Evolutionary conservation across 2,113 vertebrate species (phyloP), one percentile per base, ranked within the genome.

Genomic region (Amia ocellicauda): DNA sequence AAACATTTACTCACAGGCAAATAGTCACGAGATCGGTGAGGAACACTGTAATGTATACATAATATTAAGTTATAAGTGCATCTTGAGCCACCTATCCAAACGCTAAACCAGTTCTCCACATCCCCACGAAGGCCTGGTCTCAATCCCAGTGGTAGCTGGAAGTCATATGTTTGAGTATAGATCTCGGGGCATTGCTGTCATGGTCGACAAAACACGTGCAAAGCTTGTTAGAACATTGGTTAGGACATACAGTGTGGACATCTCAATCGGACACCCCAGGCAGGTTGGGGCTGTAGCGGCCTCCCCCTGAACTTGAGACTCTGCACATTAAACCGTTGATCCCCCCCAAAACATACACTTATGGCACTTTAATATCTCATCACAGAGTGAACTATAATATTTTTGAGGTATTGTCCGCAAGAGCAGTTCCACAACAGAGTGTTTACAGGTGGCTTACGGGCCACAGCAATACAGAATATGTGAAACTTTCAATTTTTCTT

Each of bases 401-500:
- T 26, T 49, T 40, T 74, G 75, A 77, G 75, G 75, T 74, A 72
- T 68, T 63, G 62, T 69, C 54, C 62, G 60, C 23, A 58, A 27
- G 31, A 60, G 24, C 17, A 26, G n/a, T 60, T 53, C 45, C 54
- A 66, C 52, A 45, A 36, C 29, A 62, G 53, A n/a, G 58, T 56
- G 63, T 57, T 74, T 66, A 60, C 72, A 19, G 41, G n/a, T n/a
- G n/a, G 45, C 43, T 56, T 23, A 22, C 17, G 54, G 26, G 10
- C 28, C 9, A 23, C 23, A 31, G 29, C 22, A 20, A 11, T 29
- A 73, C 60, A 17, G 16, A 28, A 58, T 36, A 3, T 3, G 50
- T 68, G 55, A n/a, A n/a, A 11, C 52, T 58, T 51, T 43, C 17
- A 59, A 23, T 23, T 14, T 13, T 27, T 62, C 42, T 23, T 64